Evolutionary conservation across 2,888 invertebrate genomes (phyloP), one percentile per base, ranked within the genome.

Genomic region (Brenthis ino): DNA sequence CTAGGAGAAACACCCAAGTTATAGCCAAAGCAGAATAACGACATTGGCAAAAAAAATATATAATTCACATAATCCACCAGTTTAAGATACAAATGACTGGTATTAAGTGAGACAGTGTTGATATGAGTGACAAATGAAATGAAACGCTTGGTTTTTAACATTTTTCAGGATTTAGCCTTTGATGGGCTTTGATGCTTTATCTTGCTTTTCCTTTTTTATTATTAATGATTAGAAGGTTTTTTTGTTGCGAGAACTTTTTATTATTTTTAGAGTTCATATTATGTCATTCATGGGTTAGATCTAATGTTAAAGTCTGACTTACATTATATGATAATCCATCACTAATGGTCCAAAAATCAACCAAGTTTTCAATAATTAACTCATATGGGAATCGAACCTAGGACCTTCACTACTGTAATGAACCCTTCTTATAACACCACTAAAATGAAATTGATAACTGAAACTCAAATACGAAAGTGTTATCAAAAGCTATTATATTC

Each of bases 11-110:
- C 88, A 91, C 87, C 85, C 87, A 90, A 90, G 87, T 89, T 88
- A 88, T 84, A 87, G 79, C 85, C 85, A 83, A 77, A 85, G 87
- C 85, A 85, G 85, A 86, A 88, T 88, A 89, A 58, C 47, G 24
- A 48, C 28, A 50, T 90, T 87, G 89, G 88, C 78, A 77, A 85
- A 86, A 88, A 88, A 91, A 88, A 85, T 84, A 85, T 87, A 89
- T 88, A 92, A 91, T 89, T 91, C 89, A 85, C 89, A 86, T 88
- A 90, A 91, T 89, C 91, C 89, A 76, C 79, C 80, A 79, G 81
- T 82, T 79, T 79, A 80, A 83, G 80, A 83, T 83, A 89, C 89
- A 87, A 89, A 90, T 89, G 87, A 81, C 84, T 80, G 80, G 84
- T 82, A 84, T 89, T 88, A 88, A 77, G 77, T 74, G 79, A 83